phyloP scores from a whole-genome alignment of 2,113 vertebrate species.

The Cariama cristata region DNA sequence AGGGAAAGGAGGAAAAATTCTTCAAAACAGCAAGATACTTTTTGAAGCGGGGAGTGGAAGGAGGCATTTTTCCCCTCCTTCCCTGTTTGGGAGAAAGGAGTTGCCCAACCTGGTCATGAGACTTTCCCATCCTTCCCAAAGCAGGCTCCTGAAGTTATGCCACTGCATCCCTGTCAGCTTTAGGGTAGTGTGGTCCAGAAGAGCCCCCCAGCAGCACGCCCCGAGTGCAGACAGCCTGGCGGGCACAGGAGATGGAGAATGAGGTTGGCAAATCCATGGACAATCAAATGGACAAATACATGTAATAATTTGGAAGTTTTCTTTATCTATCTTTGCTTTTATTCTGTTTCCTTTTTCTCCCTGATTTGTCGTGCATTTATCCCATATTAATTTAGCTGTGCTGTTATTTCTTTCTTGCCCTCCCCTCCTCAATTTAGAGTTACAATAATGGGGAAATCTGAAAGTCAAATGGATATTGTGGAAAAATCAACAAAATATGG shows the following conservation, averaged over 20 bases:
- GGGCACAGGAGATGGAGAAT: constrained; percentile 65
- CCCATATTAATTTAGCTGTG: neutral
- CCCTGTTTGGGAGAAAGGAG: constrained; percentile 18
- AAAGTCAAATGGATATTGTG: constrained; percentile 91
- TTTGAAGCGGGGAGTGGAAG: neutral
- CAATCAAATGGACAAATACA: constrained; percentile 78
- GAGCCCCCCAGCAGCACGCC: neutral
- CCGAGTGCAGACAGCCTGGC: neutral
- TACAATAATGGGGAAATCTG: constrained; percentile 89
- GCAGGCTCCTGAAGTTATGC: constrained; percentile 23
- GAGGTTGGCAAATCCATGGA: constrained; percentile 74
- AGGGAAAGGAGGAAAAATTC: neutral
- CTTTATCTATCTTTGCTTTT: neutral
- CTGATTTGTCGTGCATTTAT: neutral
- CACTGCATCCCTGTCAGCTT: neutral
- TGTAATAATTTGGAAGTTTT: constrained; percentile 69
- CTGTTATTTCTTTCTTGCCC: constrained; percentile 21
- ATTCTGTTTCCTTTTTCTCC: neutral
- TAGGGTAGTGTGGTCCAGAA: neutral
- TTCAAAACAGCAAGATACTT: rapidly evolving
- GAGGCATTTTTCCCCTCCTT: neutral
- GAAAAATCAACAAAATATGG: constrained; percentile 84
- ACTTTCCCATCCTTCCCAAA: constrained; percentile 14
- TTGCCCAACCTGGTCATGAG: constrained; percentile 54
- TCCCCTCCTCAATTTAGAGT: constrained; percentile 70